These are phyloP conservation scores for Acrocephalus arundinaceus DNA, from an alignment of 2,113 vertebrate genomes.

Conservation along the genomic window DNA sequence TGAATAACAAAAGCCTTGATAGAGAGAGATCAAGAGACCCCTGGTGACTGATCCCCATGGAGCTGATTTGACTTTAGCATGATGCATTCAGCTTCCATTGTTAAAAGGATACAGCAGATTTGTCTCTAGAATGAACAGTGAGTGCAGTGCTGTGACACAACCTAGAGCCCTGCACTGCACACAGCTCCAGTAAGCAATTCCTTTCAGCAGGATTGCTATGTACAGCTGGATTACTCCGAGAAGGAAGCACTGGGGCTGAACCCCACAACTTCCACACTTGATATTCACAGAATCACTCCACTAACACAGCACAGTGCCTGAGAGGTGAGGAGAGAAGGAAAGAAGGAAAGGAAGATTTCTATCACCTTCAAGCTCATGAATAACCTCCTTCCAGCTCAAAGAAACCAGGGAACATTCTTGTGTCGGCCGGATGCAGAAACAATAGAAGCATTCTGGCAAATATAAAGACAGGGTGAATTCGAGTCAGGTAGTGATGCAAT, in stretches of 20 bases:
- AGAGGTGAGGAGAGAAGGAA: background rate
- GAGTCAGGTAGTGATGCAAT: background rate
- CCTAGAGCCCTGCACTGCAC: background rate
- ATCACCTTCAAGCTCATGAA: background rate
- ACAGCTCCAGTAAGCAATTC: background rate
- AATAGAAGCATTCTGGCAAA: background rate
- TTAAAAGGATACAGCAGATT: background rate
- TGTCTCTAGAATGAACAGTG: background rate
- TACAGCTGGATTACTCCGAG: background rate
- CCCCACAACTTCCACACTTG: background rate
- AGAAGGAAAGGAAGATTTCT: background rate
- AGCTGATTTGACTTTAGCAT: conserved; percentile 24
- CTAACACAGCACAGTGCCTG: background rate
- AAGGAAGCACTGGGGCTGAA: background rate
- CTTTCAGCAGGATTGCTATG: background rate
- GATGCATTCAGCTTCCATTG: conserved; percentile 6
- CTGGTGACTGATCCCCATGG: background rate
- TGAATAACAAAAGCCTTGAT: conserved; percentile 17
- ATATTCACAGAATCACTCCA: background rate
- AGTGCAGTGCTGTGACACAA: background rate
- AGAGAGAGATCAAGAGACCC: conserved; percentile 12
- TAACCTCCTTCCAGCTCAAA: background rate
- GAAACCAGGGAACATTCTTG: background rate
- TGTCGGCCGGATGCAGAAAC: background rate
- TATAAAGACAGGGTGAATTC: background rate